Evolutionary conservation across 2,888 invertebrate species (phyloP).

Genomic region (Julus scanicus): DNA sequence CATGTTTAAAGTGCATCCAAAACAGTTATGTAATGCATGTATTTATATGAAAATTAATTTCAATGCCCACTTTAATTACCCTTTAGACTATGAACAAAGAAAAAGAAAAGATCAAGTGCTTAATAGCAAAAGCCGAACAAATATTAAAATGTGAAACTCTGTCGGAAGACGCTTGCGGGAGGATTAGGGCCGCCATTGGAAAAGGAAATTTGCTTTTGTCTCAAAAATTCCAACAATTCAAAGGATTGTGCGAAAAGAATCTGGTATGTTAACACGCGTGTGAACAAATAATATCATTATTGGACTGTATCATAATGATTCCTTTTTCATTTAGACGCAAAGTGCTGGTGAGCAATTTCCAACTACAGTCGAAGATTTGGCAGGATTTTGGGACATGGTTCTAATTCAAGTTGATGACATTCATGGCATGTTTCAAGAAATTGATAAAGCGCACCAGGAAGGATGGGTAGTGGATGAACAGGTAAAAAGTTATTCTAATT

Average conservation of each 20-base stretch:
- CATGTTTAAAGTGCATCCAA: no score
- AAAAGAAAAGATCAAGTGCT: slow-evolving; percentile 74
- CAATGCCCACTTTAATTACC: neutral
- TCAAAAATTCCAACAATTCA: slow-evolving; percentile 96
- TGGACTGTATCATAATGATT: neutral
- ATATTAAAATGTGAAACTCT: slow-evolving; percentile 72
- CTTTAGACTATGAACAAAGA: slow-evolving; percentile 76
- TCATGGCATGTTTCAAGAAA: slow-evolving; percentile 76
- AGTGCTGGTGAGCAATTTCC: slow-evolving; percentile 83
- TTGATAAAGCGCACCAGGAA: slow-evolving; percentile 65
- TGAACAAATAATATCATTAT: neutral
- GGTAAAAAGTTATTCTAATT: slow-evolving; percentile 25
- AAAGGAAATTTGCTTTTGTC: slow-evolving; percentile 88
- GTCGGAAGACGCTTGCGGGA: slow-evolving; percentile 83
- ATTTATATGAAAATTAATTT: no score
- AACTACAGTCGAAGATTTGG: slow-evolving; percentile 88
- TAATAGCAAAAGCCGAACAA: slow-evolving; percentile 75
- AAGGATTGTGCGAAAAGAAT: slow-evolving; percentile 78
- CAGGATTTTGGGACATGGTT: slow-evolving; percentile 99
- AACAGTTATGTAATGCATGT: no score
- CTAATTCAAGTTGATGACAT: slow-evolving; percentile 89
- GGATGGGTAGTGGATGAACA: slow-evolving; percentile 63
- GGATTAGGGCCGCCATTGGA: slow-evolving; percentile 87
- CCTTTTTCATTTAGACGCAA: slow-evolving; percentile 70
- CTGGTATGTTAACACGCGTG: slow-evolving; percentile 69